These are phyloP conservation scores for Chionomys nivalis DNA, from an alignment of 2,113 vertebrate genomes.

Conservation along the genomic window DNA sequence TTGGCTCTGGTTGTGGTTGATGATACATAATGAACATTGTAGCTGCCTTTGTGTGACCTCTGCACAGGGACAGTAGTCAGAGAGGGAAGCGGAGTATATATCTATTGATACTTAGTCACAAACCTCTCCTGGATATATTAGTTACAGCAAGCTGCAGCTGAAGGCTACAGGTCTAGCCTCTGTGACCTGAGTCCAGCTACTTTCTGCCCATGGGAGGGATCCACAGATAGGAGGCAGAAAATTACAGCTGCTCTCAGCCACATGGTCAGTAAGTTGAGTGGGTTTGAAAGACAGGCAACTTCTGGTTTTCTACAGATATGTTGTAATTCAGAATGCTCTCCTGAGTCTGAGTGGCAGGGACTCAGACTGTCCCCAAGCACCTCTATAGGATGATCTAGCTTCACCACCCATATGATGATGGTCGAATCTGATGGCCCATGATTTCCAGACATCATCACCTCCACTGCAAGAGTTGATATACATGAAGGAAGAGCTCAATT, in stretches of 20 bases:
- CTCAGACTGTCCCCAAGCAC: background rate
- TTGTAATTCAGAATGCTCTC: too few relatives aligned
- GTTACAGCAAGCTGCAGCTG: background rate
- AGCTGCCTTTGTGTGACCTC: background rate
- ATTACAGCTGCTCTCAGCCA: too few relatives aligned
- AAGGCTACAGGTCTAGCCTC: background rate
- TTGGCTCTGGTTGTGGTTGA: background rate
- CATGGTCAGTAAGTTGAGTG: too few relatives aligned
- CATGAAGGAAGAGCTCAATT: background rate
- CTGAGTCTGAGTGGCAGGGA: background rate
- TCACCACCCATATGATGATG: too few relatives aligned
- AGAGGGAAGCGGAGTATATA: accelerated
- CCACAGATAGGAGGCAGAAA: background rate
- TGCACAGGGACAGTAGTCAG: background rate
- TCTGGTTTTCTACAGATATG: background rate
- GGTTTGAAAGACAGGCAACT: accelerated
- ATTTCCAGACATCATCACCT: background rate
- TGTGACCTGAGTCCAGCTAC: background rate
- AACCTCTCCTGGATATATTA: background rate
- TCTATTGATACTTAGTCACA: background rate
- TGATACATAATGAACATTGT: background rate
- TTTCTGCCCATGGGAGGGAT: background rate
- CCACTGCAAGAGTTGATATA: background rate
- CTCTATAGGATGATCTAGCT: background rate
- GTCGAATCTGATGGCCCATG: background rate